Percentiles rank a stretch among this genome's conserved stretches.
Evolutionary conservation across 2,113 vertebrate species (phyloP).

Genomic region (Triplophysa dalaica): DNA sequence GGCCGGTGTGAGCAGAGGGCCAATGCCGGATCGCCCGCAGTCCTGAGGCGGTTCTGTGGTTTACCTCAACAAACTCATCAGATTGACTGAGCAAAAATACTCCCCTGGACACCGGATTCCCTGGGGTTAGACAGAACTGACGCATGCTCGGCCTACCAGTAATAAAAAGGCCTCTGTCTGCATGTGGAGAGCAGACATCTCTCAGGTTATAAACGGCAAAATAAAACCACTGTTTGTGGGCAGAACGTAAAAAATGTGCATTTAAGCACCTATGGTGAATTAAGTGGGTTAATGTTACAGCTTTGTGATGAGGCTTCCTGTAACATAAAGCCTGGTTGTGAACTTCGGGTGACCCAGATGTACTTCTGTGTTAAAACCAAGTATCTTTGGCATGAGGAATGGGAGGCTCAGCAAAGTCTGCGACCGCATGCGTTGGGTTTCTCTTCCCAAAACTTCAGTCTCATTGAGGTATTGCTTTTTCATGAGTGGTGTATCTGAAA

Average conservation of each 20-base stretch:
- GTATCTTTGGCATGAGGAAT: slow-evolving; percentile 2
- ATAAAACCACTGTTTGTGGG: slow-evolving; percentile 49
- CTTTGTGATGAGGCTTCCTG: slow-evolving; percentile 48
- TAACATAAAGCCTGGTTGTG: slow-evolving; percentile 59
- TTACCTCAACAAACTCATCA: slow-evolving; percentile 66
- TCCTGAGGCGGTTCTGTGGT: slow-evolving; percentile 56
- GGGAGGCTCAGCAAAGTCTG: neutral
- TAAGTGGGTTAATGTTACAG: slow-evolving; percentile 47
- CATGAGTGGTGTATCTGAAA: neutral
- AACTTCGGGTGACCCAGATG: slow-evolving; percentile 59
- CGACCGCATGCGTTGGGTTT: neutral
- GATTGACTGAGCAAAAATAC: slow-evolving; percentile 61
- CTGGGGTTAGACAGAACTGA: slow-evolving; percentile 41
- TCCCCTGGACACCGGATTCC: neutral
- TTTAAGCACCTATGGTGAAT: slow-evolving; percentile 59
- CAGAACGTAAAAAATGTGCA: slow-evolving; percentile 59
- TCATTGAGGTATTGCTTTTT: neutral
- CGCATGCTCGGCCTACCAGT: slow-evolving; percentile 52
- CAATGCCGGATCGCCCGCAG: slow-evolving; percentile 51
- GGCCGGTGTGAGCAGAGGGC: slow-evolving; percentile 52
- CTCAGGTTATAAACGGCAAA: slow-evolving; percentile 44
- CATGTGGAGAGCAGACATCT: slow-evolving; percentile 55
- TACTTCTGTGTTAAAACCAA: slow-evolving; percentile 40
- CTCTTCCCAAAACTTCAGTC: neutral
- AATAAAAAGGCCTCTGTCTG: slow-evolving; percentile 66